Evolutionary conservation across 2,888 invertebrate species (phyloP), one percentile per base, ranked within the genome.

Genomic region (Dicycla oo): DNA sequence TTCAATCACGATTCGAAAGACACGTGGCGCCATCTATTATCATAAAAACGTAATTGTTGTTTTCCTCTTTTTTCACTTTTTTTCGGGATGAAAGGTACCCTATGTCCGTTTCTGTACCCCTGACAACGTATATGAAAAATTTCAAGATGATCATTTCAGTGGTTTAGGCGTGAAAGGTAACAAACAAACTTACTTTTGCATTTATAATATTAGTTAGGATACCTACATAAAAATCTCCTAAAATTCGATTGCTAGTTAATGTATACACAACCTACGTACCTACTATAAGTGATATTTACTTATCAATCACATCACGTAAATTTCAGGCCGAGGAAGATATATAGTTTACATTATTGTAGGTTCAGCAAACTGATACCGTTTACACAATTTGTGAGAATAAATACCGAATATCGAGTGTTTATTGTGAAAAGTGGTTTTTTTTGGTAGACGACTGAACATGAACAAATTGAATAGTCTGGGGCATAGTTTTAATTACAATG

Each of bases 331-430:
- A 23, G 49, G 5, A 30, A 60, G 43, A 53, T 20, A 51, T 38
- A 60, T n/a, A n/a, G n/a, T n/a, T n/a, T n/a, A n/a, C 13, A 23
- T 47, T 45, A n/a, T 47, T 62, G 51, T 65, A 62, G 23, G n/a
- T 72, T 51, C 34, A 38, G 60, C n/a, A 53, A 76, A 56, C 56
- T 20, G 65, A 76, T 57, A 72, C 23, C 30, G 60, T 65, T 65
- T 56, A 51, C 72, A 56, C 64, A 78, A 40, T 45, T 45, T 56
- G 54, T 72, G 51, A 30, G 40, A 56, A 56, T 61, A 49, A 23
- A 61, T 60, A 77, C 30, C 20, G 23, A 30, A 61, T 45, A 2
- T 64, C 8, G 38, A 72, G 64, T 72, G 76, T 76, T 76, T 76
- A 65, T 72, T 61, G 38, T 43, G 43, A 51, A 60, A 49, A 78